A percentile compares a stretch with the other conserved stretches of the same genome.
Conservation (phyloP, 2,113 vertebrate genomes). For the Heterotis niloticus region DNA sequence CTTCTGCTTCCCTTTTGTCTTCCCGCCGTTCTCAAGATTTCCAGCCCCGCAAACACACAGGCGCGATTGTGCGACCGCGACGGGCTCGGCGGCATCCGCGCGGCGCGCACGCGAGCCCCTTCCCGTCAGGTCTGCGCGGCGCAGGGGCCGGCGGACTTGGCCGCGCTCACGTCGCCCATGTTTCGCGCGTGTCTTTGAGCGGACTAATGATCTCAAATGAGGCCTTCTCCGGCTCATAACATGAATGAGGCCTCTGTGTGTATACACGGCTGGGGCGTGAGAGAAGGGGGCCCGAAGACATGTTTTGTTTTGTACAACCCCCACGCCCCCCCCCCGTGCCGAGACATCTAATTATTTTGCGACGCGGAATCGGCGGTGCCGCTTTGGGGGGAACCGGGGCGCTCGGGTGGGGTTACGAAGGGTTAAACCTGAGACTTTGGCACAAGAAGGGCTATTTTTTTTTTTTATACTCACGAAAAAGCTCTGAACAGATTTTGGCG, state of each 20-base stretch:
- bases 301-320: constrained; percentile 45
- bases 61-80: neutral
- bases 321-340: constrained; percentile 40
- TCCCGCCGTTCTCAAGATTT: neutral
- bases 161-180: neutral
- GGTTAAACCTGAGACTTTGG: constrained; percentile 68
- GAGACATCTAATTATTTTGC: constrained; percentile 52
- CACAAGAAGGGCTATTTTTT: constrained; percentile 48
- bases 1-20: neutral
- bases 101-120: neutral
- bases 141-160: neutral
- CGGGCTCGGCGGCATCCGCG: neutral
- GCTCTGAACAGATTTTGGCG: constrained; percentile 71
- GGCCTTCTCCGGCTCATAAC: constrained; percentile 51
- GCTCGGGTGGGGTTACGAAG: constrained; percentile 50
- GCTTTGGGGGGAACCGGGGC: constrained; percentile 38
- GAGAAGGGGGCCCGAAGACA: constrained; percentile 55
- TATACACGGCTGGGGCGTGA: constrained; percentile 51
- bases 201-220: constrained; percentile 58
- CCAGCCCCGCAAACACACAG: constrained; percentile 5
- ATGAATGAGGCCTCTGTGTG: constrained; percentile 60
- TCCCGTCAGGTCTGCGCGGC: neutral
- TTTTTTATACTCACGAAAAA: constrained; percentile 70
- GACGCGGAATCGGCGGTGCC: constrained; percentile 28
- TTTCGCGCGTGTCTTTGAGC: constrained; percentile 47